Evolutionary conservation across 2,888 invertebrate genomes (phyloP), one percentile per base, ranked within the genome.

Genomic region (Scaptomyza cyrtandrae): DNA sequence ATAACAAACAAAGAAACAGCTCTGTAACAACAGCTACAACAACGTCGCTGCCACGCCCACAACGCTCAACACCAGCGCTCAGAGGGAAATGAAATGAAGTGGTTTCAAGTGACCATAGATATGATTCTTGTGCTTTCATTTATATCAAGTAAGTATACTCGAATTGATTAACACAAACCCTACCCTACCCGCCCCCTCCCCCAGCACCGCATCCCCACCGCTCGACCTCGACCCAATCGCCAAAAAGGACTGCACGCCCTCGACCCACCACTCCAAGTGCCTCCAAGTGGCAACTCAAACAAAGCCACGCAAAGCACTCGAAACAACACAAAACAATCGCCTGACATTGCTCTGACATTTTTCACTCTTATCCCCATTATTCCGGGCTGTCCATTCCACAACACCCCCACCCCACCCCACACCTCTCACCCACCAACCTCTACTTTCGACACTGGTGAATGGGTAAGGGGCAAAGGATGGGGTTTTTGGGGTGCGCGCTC

Each of bases 11-110:
- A 56, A 50, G 37, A 56, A 65, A 45, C 13, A 65, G 49, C 39
- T 44, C 58, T 64, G 55, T 73, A 71, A 66, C 61, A 77, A 52
- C 24, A 52, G 80, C 88, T 48, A 79, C 73, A 72, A 80, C 49
- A 79, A 60, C 70, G 65, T 72, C 72, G 73, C 76, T 70, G 76
- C 73, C 76, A 73, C 76, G 70, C 76, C 76, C 65, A 75, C 49
- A 68, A 73, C 78, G 70, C 68, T 49, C 63, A 54, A 46, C 49
- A 75, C 77, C 82, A 86, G 86, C 88, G 88, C 86, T 85, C 90
- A 91, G 86, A 91, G 92, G 91, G 92, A 92, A 91, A 92, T 92
- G 92, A 92, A 91, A 92, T 92, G 92, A 92, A 92, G 92, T 92
- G 92, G 92, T 92, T 92, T 91, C 92, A 92, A 91, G 92, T 91